Percentiles rank a stretch among this genome's conserved stretches.
phyloP scores from a whole-genome alignment of 2,113 vertebrate species.

The Datnioides undecimradiatus region DNA sequence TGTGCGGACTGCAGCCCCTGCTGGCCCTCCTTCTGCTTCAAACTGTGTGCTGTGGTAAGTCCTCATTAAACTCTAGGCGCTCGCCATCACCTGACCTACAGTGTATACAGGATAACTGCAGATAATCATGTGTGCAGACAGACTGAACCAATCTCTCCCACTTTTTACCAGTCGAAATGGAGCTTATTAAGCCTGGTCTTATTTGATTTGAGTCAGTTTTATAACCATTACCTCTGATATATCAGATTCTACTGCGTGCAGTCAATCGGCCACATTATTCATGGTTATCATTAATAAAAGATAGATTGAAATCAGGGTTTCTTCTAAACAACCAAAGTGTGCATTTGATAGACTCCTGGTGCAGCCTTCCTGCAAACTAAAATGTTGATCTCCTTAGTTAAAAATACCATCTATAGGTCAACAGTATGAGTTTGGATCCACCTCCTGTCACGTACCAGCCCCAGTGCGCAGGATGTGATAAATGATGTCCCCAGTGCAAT shows the following conservation, averaged over 20 bases:
- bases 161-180: not conserved
- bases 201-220: constrained; percentile 1
- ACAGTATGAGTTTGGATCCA: not conserved
- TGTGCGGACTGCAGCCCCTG: constrained; percentile 72
- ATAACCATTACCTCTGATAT: not conserved
- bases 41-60: constrained; percentile 73
- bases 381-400: not conserved
- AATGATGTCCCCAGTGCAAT: constrained; percentile 15
- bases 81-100: constrained; percentile 16
- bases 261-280: not conserved
- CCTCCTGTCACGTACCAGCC: not conserved
- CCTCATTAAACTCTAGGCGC: constrained; percentile 39
- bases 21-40: constrained; percentile 78
- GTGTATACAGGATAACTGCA: not conserved
- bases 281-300: not conserved
- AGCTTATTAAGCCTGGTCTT: not conserved
- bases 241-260: not conserved
- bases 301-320: not conserved
- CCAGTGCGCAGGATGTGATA: not conserved
- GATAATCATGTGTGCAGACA: constrained; percentile 7
- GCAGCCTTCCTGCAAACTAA: not conserved
- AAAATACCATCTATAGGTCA: not conserved
- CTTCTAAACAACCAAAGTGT: not conserved
- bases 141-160: no score
- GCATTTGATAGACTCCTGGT: not conserved